phyloP scores from a whole-genome alignment of 2,113 vertebrate genomes.

The Stomatorhinus ivindoensis region DNA sequence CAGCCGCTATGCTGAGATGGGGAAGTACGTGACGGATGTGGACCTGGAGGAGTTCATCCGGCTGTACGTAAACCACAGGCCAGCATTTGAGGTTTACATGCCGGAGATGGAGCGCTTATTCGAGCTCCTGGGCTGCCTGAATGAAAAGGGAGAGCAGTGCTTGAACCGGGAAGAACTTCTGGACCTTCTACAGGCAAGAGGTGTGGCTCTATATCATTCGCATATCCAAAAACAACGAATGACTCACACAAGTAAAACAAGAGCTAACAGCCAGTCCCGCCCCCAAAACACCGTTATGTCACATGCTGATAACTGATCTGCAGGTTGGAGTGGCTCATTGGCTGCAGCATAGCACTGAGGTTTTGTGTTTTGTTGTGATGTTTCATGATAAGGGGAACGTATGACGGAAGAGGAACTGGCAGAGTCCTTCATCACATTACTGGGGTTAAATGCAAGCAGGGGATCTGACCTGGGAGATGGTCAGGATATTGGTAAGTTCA shows the following conservation, averaged over 20 bases:
- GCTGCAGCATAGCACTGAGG: background rate
- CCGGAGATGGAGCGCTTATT: constrained; percentile 60
- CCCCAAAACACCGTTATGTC: background rate
- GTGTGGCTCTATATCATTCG: constrained; percentile 42
- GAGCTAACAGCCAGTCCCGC: background rate
- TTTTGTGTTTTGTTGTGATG: background rate
- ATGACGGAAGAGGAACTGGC: constrained; percentile 79
- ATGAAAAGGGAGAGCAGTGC: constrained; percentile 45
- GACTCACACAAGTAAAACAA: background rate
- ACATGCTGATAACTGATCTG: background rate
- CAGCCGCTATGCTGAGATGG: constrained; percentile 71
- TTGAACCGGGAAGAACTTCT: constrained; percentile 69
- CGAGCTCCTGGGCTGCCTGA: constrained; percentile 58
- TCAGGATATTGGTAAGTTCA: constrained; percentile 48
- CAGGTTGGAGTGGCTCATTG: background rate
- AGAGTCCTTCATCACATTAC: constrained; percentile 64
- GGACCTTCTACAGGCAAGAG: constrained; percentile 69
- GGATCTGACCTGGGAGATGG: constrained; percentile 34
- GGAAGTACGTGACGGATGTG: constrained; percentile 68
- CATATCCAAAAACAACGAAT: background rate
- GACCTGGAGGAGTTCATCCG: constrained; percentile 78
- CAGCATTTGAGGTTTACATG: constrained; percentile 63
- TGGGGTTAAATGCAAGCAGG: constrained; percentile 52
- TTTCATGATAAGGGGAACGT: constrained; percentile 64
- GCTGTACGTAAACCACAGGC: constrained; percentile 83